Evolutionary conservation across 2,113 vertebrate species (phyloP), one percentile per base, ranked within the genome.

Genomic region (Acanthochromis polyacanthus): DNA sequence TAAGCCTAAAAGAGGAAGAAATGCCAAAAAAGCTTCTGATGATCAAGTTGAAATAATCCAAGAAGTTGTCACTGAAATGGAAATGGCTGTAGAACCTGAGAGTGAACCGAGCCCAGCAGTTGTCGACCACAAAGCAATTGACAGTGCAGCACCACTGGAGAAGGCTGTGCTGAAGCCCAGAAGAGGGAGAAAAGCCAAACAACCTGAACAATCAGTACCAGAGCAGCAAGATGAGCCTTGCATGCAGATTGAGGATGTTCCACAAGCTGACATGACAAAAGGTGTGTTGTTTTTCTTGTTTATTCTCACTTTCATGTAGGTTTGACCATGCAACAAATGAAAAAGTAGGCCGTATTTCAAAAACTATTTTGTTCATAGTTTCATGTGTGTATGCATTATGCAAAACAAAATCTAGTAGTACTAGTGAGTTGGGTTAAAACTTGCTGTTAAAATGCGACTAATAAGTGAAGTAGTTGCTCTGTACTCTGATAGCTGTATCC

Each of bases 151-250:
- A n/a, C 68, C 68, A 0, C 5, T 32, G 2, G 78, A 90, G 45
- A 55, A 59, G 23, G 38, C 79, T 43, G 71, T 10, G 28, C 7
- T 61, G 7, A 93, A 81, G 45, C 71, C 75, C 14, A 90, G 51
- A 28, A 59, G 68, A 51, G 92, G 86, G n/a, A 86, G 69, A 67
- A 92, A 75, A 69, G 0, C 48, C 16, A 89, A 90, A 67, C 69
- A 90, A 48, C n/a, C 59, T 36, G 57, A 70, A 50, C 32, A 45
- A n/a, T 19, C 56, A 0, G 56, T 55, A 22, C 50, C 69, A 69
- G 62, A 25, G 51, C 28, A 77, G 55, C 32, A 15, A 52, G 20
- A 70, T 9, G 19, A 36, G 32, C 32, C 32, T 36, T 36, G 7
- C 3, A 2, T 36, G 5, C 45, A 71, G 5, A 25, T 40, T 56